Conservation (phyloP, 2,888 invertebrate species). For the Scaptomyza reducta region DNA sequence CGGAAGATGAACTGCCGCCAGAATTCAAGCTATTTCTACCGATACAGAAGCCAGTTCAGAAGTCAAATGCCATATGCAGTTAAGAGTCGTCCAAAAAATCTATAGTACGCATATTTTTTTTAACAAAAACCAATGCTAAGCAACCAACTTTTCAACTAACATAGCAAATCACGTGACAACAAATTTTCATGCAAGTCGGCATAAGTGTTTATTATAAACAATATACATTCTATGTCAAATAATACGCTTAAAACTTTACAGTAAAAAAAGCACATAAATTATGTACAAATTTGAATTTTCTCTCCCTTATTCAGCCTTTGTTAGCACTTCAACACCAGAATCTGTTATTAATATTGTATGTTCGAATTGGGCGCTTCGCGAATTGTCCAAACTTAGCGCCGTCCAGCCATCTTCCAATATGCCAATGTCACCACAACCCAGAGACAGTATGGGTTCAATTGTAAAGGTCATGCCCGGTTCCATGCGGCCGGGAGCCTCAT, state of each 20-base stretch:
- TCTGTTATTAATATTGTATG: conserved; percentile 95
- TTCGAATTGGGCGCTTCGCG: conserved; percentile 95
- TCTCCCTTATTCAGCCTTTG: conserved; percentile 82
- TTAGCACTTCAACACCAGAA: conserved; percentile 91
- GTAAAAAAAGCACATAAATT: conserved; percentile 42
- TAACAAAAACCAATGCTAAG: conserved; percentile 5
- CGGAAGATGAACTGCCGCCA: conserved; percentile 96
- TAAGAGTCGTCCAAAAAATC: conserved; percentile 27
- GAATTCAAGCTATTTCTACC: conserved; percentile 98
- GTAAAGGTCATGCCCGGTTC: conserved; percentile 96
- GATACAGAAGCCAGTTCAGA: conserved; percentile 88
- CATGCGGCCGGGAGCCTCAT: conserved; percentile 89
- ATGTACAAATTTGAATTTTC: conserved; percentile 4
- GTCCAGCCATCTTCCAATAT: conserved; percentile 97
- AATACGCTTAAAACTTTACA: conserved; percentile 26
- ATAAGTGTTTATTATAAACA: conserved; percentile 37
- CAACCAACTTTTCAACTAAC: conserved; percentile 18
- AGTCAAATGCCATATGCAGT: conserved; percentile 76
- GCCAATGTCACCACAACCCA: conserved; percentile 88
- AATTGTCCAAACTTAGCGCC: conserved; percentile 91
- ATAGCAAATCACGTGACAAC: conserved; percentile 20
- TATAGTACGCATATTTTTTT: conserved; percentile 7
- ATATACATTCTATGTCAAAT: conserved; percentile 28
- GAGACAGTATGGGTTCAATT: conserved; percentile 94
- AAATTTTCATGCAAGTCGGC: conserved; percentile 45